Base-by-base conservation (phyloP, 2,888 invertebrate species). In the Gandaritis pyraliata region DNA sequence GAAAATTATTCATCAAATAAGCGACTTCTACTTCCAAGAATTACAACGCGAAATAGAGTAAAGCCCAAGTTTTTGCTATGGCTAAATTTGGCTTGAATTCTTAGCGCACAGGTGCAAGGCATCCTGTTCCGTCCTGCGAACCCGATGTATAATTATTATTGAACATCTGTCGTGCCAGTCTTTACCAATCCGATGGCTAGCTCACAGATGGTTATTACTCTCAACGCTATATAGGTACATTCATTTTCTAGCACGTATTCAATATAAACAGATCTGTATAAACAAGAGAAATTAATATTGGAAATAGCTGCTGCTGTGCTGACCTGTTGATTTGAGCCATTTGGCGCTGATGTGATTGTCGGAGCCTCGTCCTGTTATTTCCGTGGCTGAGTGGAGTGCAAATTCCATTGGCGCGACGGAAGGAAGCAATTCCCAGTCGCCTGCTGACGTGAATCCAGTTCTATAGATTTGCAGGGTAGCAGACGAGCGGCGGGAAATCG, bases 241-340 rank as follows among this genome's bases (percentile, higher is more conserved):
- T 60, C 23, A 30, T 46, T 64, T 63, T 61, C 36, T 29, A 60
- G 13, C 53, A 48, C 55, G 68, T 57, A 52, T 63, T 60, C 29
- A 46, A 46, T 55, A 62, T 59, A 15, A 54, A 58, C 51, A 50
- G 16, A 43, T 16, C n/a, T 15, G 45, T 49, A 36, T 48, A 56
- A 62, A 64, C 56, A 56, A 43, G 51, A 51, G 43, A 58, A 41
- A 65, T 61, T 49, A 38, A 49, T 59, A 60, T 61, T 58, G 52
- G 58, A 66, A 78, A 80, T 77, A 73, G 66, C 72, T 74, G 36
- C 33, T 33, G 69, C 60, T 75, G 78, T 33, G 69, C 60, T 75
- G 78, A 87, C 87, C 86, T 90, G 89, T 90, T 89, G 89, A 88
- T 85, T 86, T 82, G 82, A 83, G 79, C 80, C 81, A 87, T 88